Evolutionary conservation across 2,113 vertebrate species (phyloP).

Genomic region (Cichladusa arquata): DNA sequence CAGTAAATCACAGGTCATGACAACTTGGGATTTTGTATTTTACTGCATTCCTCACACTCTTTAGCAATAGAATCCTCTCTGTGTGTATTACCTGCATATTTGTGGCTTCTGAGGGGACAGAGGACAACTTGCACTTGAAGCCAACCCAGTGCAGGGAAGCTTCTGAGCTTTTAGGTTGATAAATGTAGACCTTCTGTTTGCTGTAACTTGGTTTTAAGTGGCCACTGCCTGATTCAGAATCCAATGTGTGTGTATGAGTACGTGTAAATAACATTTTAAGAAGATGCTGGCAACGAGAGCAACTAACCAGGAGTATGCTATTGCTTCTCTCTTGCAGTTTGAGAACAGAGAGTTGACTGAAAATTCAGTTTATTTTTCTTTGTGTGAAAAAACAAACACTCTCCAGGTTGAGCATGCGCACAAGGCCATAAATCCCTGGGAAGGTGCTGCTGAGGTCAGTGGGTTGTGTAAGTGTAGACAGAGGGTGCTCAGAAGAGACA

Average conservation of each 20-base stretch:
- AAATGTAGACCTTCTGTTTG: neutral
- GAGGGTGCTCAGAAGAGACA: neutral
- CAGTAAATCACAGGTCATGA: neutral
- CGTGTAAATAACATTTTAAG: neutral
- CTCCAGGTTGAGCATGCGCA: neutral
- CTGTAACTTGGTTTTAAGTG: neutral
- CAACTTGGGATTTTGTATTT: neutral
- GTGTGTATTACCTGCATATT: neutral
- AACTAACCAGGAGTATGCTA: neutral
- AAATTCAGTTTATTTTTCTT: neutral
- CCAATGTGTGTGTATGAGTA: neutral
- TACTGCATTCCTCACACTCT: neutral
- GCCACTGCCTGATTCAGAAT: neutral
- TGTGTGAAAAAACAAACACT: neutral
- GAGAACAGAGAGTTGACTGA: neutral
- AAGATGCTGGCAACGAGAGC: neutral
- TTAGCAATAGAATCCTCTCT: neutral
- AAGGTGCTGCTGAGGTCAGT: neutral
- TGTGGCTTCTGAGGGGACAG: neutral
- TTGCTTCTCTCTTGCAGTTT: fast-evolving
- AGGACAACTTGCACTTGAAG: neutral
- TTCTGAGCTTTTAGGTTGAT: neutral
- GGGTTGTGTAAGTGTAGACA: neutral
- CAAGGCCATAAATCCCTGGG: neutral
- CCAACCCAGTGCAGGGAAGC: neutral